Conservation (phyloP, 2,888 invertebrate genomes). For the Frankliniella intonsa region DNA sequence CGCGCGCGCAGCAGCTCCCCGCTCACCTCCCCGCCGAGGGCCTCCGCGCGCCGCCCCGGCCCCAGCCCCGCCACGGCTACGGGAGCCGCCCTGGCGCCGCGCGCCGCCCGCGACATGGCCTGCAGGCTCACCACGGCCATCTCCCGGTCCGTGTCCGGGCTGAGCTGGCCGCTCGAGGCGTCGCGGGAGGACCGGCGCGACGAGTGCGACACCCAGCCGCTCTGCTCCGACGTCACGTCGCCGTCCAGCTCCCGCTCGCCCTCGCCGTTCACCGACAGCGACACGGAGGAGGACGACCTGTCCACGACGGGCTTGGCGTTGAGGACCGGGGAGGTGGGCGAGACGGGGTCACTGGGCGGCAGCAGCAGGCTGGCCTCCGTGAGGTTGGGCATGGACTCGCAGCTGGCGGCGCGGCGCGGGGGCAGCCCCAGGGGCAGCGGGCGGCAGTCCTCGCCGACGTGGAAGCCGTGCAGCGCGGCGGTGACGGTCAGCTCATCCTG, state of each 20-base stretch:
- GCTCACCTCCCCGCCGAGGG: conserved; percentile 41
- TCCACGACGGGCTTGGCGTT: conserved; percentile 45
- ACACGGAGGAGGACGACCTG: conserved; percentile 42
- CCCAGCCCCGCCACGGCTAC: background rate
- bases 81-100: conserved; percentile 37
- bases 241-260: conserved; percentile 37
- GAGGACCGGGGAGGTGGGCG: conserved; percentile 45
- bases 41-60: background rate
- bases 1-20: conserved; percentile 64
- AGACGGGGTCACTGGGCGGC: conserved; percentile 48
- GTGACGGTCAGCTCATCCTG: conserved; percentile 48
- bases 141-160: conserved; percentile 37
- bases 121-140: background rate
- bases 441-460: conserved; percentile 45
- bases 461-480: conserved; percentile 40
- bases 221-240: conserved; percentile 67
- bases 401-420: conserved; percentile 53
- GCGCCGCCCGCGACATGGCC: background rate
- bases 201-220: conserved; percentile 75
- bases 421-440: conserved; percentile 49
- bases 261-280: conserved; percentile 33
- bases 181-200: conserved; percentile 52
- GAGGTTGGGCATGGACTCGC: conserved; percentile 69
- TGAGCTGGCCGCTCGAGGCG: conserved; percentile 46
- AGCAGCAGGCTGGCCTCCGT: conserved; percentile 42